Conservation (phyloP, 2,113 vertebrate species). For the Melospiza georgiana region DNA sequence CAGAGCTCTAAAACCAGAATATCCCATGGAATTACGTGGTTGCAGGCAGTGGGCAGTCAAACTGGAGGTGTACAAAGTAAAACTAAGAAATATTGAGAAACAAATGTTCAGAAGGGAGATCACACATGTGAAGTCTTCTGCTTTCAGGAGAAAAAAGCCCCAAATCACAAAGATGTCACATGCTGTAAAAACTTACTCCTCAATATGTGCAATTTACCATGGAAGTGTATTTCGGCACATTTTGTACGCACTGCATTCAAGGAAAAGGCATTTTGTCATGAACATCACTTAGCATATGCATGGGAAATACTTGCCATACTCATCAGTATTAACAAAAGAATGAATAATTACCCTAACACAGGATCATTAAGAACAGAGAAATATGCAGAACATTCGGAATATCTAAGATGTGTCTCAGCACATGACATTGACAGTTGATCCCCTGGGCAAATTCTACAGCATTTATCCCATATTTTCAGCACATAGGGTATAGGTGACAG, state of each 20-base stretch:
- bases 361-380: not conserved
- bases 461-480: not conserved
- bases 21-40: not conserved
- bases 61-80: not conserved
- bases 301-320: not conserved
- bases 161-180: not conserved
- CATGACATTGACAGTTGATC: not conserved
- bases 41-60: not conserved
- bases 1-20: not conserved
- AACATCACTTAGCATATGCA: not conserved
- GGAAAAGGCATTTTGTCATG: not conserved
- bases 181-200: not conserved
- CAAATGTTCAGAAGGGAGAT: not conserved
- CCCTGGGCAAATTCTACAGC: not conserved
- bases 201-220: not conserved
- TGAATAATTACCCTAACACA: not conserved
- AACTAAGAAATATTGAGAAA: not conserved
- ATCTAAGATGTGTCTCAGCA: not conserved
- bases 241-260: not conserved
- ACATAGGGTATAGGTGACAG: not conserved
- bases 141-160: not conserved
- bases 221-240: not conserved
- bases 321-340: not conserved
- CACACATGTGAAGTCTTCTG: not conserved
- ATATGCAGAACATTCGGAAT: not conserved